Evolutionary conservation across 2,797 vertebrate genomes (phyloP).

Genomic region (Gallinago solitaria): DNA sequence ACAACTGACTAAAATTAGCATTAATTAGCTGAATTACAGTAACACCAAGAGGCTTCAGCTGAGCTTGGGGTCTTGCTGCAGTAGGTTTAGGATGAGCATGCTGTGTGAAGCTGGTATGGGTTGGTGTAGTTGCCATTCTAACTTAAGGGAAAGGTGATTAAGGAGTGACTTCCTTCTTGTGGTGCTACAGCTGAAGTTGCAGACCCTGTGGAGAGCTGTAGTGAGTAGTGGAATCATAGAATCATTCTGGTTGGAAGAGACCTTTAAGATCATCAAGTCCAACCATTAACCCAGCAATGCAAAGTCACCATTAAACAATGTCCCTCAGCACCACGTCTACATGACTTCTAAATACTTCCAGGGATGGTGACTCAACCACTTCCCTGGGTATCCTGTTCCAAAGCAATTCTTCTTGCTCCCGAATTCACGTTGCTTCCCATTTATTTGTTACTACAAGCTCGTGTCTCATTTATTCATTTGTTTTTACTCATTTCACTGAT

Average conservation of each 20-base stretch:
- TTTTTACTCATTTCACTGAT: not conserved
- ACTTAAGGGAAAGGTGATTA: not conserved
- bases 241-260: not conserved
- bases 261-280: not conserved
- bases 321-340: not conserved
- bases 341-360: not conserved
- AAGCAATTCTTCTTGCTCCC: not conserved
- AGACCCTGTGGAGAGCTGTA: not conserved
- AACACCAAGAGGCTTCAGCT: not conserved
- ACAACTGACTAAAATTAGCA: conserved; percentile 50
- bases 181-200: not conserved
- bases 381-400: not conserved
- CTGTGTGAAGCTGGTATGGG: not conserved
- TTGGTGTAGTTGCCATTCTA: not conserved
- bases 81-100: not conserved
- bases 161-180: not conserved
- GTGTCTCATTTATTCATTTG: not conserved
- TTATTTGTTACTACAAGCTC: not conserved
- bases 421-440: not conserved
- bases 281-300: not conserved
- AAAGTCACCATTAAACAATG: not conserved
- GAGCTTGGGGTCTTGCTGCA: not conserved
- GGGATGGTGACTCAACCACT: not conserved
- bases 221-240: not conserved
- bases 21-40: conserved; percentile 31